Base-by-base conservation (phyloP, 1,140 invertebrate species). In the Archivesica marissinica region DNA sequence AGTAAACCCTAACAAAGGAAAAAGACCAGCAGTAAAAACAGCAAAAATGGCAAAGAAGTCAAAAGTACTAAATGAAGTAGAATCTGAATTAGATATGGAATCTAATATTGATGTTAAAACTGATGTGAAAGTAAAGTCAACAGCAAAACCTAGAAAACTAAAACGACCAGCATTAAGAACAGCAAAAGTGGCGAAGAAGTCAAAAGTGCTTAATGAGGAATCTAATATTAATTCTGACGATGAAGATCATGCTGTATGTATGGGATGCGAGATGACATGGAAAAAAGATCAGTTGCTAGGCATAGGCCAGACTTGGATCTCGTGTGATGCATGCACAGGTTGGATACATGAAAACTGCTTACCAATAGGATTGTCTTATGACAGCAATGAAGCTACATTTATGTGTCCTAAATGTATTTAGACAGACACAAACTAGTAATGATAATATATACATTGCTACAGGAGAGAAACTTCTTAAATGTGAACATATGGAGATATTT, bases 271-370 rank as follows among this genome's bases (percentile, higher is more conserved):
- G 35, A 70, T 80, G 64, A 70, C 61, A 47, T 70, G 78, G 78
- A 52, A n/a, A 50, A 64, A 80, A 54, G 64, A 70, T 70, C 41
- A 80, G 30, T 9, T n/a, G 17, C 44, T 80, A 0, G 52, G 68
- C 47, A 35, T 70, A 28, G 64, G 78, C 23, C 66, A 80, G 20
- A 70, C 41, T 25, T 80, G 78, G 78, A 68, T 80, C n/a, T 44
- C 68, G 44, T 80, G 64, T 80, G 78, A 80, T 39, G 30, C 6
- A 1, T 70, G 64, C 30, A 2, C 23, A 20, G 35, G 20, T 50
- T 80, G 78, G 78, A 33, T 80, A n/a, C 41, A 68, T 70, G 78
- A 54, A 33, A n/a, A 80, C 41, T 80, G 78, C 28, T 6, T 54
- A 50, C 54, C 76, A 17, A 61, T 75, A 44, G 56, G 59, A 20